Base-by-base conservation (phyloP, 2,888 invertebrate genomes). In the Exephanes ischioxanthus region DNA sequence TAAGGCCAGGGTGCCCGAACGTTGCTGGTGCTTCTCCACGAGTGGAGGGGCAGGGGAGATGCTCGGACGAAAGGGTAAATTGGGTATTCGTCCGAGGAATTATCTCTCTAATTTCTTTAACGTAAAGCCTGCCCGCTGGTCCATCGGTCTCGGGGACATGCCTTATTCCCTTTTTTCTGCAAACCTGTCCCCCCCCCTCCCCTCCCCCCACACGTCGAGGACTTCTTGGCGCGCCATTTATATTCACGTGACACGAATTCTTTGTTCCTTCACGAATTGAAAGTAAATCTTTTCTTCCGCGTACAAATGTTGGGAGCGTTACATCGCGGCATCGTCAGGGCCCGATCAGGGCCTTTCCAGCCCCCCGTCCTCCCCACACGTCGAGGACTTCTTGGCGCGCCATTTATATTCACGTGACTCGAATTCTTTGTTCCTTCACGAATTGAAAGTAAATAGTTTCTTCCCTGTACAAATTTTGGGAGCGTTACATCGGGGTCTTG, bases 81-180 rank as follows among this genome's bases (percentile, higher is more conserved):
- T 93, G 92, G 93, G 93, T 93, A 93, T 94, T 93, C 93, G 93
- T 93, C 93, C 93, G 90, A 93, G 92, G 93, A 94, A 94, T 94
- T 94, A 94, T 94, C 93, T 91, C 93, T 93, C 93, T 93, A 94
- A 94, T 95, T 90, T 97, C 95, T 41, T 99, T 99, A 94, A 98
- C 88, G 84, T 83, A 81, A 84, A 84, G 83, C 82, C 80, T 76
- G 76, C 83, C 48, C 75, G 41, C 45, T 68, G 84, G 82, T 58
- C 71, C 78, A 75, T 75, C 67, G 68, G 68, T 33, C 72, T 45
- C 48, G 68, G 81, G 75, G 61, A 79, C 37, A 71, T 70, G 51
- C 53, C 26, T 67, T 71, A 55, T 73, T 83, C 71, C 63, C 75
- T 67, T 63, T 67, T 48, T 22, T 53, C 78, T 58, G 48, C 72